Conservation (phyloP, 2,113 vertebrate species). For the Pachypanchax playfairii region DNA sequence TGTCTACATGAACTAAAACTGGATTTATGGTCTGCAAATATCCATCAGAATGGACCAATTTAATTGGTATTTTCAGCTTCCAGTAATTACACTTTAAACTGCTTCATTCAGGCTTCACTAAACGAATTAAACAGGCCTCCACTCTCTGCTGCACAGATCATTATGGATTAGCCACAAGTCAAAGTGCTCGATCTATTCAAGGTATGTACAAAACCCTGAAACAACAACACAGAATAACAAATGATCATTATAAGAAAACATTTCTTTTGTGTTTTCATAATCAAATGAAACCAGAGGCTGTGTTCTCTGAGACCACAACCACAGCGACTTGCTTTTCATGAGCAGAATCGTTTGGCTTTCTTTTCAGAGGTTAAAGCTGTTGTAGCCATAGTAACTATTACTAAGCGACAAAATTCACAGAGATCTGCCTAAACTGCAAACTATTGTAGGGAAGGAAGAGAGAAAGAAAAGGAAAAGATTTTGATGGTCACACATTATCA, state of each 20-base stretch:
- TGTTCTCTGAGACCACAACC: conserved; percentile 27
- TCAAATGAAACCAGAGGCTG: conserved; percentile 5
- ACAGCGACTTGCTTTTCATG: conserved; percentile 50
- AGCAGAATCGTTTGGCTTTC: conserved; percentile 55
- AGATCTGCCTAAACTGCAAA: conserved; percentile 58
- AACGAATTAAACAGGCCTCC: conserved; percentile 11
- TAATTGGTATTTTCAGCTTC: conserved; percentile 13
- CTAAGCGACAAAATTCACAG: conserved; percentile 76
- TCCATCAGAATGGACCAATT: background rate
- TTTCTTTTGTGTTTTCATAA: conserved; percentile 22
- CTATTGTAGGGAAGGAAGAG: conserved; percentile 28
- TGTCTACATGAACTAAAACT: conserved; percentile 12
- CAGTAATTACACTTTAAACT: conserved; percentile 24
- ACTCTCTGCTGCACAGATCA: conserved; percentile 3
- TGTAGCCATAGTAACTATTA: conserved; percentile 81
- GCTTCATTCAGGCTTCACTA: background rate
- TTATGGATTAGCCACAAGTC: background rate
- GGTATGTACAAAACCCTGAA: background rate
- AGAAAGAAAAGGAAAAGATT: conserved; percentile 14
- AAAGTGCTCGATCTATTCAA: conserved; percentile 12
- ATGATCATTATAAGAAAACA: background rate
- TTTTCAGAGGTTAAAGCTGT: conserved; percentile 56
- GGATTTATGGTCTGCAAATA: conserved; percentile 9
- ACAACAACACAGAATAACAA: conserved; percentile 2
- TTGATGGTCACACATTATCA: conserved; percentile 23